Evolutionary conservation across 2,113 vertebrate species (phyloP).

Genomic region (Grantiella picta): DNA sequence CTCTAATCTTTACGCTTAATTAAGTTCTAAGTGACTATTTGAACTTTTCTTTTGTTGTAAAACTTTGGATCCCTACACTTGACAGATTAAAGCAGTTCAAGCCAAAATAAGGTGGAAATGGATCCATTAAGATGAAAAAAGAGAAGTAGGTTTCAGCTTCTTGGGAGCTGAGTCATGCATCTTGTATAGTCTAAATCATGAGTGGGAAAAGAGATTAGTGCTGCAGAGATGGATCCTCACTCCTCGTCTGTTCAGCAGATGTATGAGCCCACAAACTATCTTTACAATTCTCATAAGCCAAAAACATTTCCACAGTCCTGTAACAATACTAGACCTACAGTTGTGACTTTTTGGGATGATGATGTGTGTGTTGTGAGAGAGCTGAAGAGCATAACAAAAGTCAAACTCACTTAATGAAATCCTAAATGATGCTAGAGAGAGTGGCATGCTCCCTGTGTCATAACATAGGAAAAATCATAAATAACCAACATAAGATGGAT

Average conservation of each 20-base stretch:
- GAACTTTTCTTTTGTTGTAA: not conserved
- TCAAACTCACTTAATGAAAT: not conserved
- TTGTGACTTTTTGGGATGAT: not conserved
- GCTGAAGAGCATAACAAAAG: not conserved
- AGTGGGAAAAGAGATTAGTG: not conserved
- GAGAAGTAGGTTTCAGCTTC: not conserved
- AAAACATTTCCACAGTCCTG: not conserved
- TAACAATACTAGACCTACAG: not conserved
- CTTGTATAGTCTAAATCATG: not conserved
- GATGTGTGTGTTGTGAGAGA: not conserved
- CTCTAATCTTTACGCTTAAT: not conserved
- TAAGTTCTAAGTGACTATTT: not conserved
- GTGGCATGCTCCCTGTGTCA: not conserved
- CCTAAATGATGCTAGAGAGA: not conserved
- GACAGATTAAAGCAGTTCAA: not conserved
- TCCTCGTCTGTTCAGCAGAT: not conserved
- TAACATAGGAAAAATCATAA: not conserved
- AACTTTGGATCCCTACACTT: not conserved
- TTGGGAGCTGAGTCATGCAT: rapidly evolving
- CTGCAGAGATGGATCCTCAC: not conserved
- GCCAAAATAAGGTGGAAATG: not conserved
- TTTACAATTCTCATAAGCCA: not conserved
- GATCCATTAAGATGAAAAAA: not conserved
- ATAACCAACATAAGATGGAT: not conserved
- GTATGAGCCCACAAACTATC: not conserved